phyloP scores from a whole-genome alignment of 2,888 invertebrate genomes.

The Arctia plantaginis region DNA sequence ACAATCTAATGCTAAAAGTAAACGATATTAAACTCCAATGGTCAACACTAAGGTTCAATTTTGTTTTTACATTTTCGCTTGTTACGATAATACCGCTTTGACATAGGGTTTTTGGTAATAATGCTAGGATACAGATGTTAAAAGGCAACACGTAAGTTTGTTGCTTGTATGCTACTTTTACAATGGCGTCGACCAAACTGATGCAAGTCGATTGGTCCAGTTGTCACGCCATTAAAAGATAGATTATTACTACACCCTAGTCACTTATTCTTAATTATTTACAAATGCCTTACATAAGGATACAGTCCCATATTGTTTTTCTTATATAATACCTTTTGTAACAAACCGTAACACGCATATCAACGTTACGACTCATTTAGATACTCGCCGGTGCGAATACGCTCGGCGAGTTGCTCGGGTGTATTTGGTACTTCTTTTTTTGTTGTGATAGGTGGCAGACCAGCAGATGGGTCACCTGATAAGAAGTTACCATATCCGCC shows the following conservation, averaged over 20 bases:
- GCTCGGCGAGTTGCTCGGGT: not conserved
- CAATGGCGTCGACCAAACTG: not conserved
- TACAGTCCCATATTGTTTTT: not conserved
- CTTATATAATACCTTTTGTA: not conserved
- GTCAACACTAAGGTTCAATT: not conserved
- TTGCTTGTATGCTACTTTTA: not conserved
- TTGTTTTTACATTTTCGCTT: not conserved
- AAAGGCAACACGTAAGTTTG: not conserved
- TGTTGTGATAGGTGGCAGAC: too few species aligned
- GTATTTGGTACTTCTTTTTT: not conserved
- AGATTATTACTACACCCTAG: not conserved
- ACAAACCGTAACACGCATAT: not conserved
- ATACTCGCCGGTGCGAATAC: not conserved
- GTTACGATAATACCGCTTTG: not conserved
- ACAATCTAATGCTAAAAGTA: not conserved
- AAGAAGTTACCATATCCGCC: too few species aligned
- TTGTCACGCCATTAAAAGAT: not conserved
- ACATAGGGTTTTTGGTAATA: not conserved
- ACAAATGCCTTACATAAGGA: not conserved
- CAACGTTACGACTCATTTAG: not conserved
- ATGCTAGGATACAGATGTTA: not conserved
- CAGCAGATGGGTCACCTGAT: too few species aligned
- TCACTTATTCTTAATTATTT: not conserved
- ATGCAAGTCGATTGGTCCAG: not conserved
- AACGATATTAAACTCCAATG: not conserved